Conservation (phyloP, 2,113 vertebrate genomes). For the Aepyceros melampus region DNA sequence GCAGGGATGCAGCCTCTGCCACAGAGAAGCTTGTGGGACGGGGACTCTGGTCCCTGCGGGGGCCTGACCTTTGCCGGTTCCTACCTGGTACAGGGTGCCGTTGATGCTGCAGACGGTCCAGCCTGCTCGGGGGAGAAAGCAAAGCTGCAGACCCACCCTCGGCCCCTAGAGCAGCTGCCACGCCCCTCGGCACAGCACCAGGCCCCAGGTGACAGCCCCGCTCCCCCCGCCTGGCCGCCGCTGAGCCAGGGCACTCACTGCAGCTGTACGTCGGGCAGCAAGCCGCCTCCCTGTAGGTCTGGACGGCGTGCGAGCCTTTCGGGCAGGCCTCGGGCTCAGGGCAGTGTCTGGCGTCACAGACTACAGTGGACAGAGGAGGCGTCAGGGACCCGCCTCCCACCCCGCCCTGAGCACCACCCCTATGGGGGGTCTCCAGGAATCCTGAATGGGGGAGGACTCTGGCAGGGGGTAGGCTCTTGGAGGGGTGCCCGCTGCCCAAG, state of each 20-base stretch:
- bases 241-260: slow-evolving; percentile 70
- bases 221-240: not conserved
- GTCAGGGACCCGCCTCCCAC: not conserved
- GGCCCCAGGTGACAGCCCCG: too few relatives aligned
- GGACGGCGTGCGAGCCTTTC: slow-evolving; percentile 50
- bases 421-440: rapidly evolving
- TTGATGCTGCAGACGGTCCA: not conserved
- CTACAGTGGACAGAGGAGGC: slow-evolving; percentile 17
- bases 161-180: rapidly evolving
- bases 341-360: slow-evolving; percentile 78
- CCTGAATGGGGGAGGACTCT: not conserved
- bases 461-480: not conserved
- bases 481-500: not conserved
- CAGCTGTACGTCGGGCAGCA: slow-evolving; percentile 77
- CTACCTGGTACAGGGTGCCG: slow-evolving; percentile 59
- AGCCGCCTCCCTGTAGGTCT: slow-evolving; percentile 42
- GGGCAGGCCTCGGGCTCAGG: slow-evolving; percentile 57
- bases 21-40: not conserved
- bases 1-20: not conserved
- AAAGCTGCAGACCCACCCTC: not conserved
- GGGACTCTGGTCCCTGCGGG: rapidly evolving
- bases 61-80: rapidly evolving
- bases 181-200: rapidly evolving
- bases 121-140: not conserved
- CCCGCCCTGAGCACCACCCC: rapidly evolving